phyloP scores from a whole-genome alignment of 2,797 vertebrate species.

The Petrocephalus schoutedeni region DNA sequence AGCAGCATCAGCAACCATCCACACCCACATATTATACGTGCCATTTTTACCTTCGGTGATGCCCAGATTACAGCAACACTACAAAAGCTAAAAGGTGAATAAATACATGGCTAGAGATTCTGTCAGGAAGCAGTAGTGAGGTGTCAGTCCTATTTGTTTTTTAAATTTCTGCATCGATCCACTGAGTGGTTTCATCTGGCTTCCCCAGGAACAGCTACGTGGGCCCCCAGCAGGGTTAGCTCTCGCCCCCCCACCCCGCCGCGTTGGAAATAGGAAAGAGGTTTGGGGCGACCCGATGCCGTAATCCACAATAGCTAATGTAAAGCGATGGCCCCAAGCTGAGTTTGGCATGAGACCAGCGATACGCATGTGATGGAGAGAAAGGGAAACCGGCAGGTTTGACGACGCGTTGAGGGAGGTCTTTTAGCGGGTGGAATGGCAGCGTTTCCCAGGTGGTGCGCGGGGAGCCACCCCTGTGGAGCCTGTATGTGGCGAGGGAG shows the following conservation, averaged over 20 bases:
- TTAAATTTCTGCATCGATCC: not conserved
- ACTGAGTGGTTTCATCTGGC: not conserved
- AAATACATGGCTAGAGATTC: not conserved
- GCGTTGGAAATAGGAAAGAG: not conserved
- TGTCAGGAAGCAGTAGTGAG: not conserved
- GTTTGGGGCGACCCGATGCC: not conserved
- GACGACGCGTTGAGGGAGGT: not conserved
- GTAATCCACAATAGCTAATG: slow-evolving; percentile 3
- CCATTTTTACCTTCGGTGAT: not conserved
- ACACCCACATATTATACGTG: not conserved
- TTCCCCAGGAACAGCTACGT: not conserved
- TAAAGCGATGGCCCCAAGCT: not conserved
- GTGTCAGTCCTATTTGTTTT: not conserved
- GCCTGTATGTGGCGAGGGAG: not conserved
- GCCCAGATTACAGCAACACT: no score
- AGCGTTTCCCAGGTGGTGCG: not conserved
- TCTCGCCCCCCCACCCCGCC: not conserved
- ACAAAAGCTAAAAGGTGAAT: no score
- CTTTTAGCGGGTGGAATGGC: not conserved
- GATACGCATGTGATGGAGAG: not conserved
- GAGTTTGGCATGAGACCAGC: not conserved
- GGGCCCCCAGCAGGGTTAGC: not conserved
- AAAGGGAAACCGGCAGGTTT: not conserved
- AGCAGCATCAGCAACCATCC: not conserved
- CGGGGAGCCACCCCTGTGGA: not conserved